Conservation (phyloP, 2,797 vertebrate genomes). For the Sebastes hubbsi region DNA sequence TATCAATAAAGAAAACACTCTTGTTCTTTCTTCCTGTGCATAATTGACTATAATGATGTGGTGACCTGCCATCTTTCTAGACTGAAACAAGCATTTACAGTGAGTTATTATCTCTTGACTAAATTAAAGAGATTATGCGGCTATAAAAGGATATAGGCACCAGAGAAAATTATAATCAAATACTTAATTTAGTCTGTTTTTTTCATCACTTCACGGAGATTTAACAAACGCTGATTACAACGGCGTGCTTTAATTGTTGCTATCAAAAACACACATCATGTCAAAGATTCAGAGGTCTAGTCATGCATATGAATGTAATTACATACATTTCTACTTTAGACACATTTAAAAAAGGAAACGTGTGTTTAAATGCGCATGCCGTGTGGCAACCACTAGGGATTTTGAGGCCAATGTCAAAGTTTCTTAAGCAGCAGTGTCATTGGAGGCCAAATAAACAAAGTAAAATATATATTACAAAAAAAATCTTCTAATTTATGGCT, state of each 20-base stretch:
- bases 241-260: background rate
- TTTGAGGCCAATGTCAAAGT: background rate
- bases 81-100: slow-evolving; percentile 10
- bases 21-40: background rate
- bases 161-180: slow-evolving; percentile 23
- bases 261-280: slow-evolving; percentile 8
- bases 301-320: slow-evolving; percentile 3
- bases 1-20: background rate
- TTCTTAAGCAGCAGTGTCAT: background rate
- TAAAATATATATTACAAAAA: background rate
- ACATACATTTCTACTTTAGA: background rate
- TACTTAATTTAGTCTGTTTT: slow-evolving; percentile 29
- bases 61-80: slow-evolving; percentile 25
- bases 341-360: background rate
- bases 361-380: background rate
- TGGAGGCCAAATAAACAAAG: background rate
- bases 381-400: background rate
- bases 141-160: slow-evolving; percentile 28
- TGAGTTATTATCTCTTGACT: slow-evolving; percentile 24
- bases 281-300: background rate
- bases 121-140: slow-evolving; percentile 31
- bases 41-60: slow-evolving; percentile 29
- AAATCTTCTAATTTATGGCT: background rate
- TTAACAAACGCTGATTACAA: slow-evolving; percentile 27
- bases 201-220: slow-evolving; percentile 38